phyloP scores from a whole-genome alignment of 1,140 invertebrate genomes.

The Pogonognathellus flavescens region DNA sequence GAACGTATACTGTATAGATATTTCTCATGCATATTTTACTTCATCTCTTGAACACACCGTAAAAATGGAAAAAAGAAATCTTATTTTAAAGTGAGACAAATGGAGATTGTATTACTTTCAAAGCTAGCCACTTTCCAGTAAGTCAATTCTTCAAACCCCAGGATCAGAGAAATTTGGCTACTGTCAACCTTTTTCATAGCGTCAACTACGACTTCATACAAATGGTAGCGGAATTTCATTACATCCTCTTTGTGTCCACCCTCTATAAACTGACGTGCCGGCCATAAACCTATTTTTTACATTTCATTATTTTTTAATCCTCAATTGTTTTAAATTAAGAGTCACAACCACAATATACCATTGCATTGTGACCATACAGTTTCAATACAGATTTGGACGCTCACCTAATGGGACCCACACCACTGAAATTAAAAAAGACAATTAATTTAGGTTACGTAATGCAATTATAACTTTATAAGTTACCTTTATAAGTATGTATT shows the following conservation, averaged over 20 bases:
- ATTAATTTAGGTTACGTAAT: too few relatives aligned
- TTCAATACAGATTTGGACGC: too few relatives aligned
- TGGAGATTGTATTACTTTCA: conserved; percentile 45
- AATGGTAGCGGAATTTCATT: conserved; percentile 49
- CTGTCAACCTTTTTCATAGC: conserved; percentile 35
- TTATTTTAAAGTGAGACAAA: neutral
- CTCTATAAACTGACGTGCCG: conserved; percentile 43
- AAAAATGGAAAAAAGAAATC: neutral
- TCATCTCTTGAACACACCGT: too few relatives aligned
- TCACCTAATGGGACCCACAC: too few relatives aligned
- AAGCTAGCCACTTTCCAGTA: conserved; percentile 54
- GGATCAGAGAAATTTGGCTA: conserved; percentile 46
- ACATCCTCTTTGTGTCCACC: conserved; percentile 51
- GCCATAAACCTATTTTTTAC: neutral
- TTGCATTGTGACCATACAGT: too few relatives aligned
- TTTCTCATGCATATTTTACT: too few relatives aligned
- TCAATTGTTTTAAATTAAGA: too few relatives aligned
- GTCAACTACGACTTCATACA: conserved; percentile 50
- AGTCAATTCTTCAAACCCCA: conserved; percentile 45
- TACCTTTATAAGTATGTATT: too few relatives aligned
- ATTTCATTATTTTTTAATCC: too few relatives aligned
- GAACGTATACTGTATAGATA: neutral
- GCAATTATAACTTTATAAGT: too few relatives aligned
- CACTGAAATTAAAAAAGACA: too few relatives aligned
- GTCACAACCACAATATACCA: too few relatives aligned